Evolutionary conservation across 2,113 vertebrate species (phyloP).

Genomic region (Opisthocomus hoazin): DNA sequence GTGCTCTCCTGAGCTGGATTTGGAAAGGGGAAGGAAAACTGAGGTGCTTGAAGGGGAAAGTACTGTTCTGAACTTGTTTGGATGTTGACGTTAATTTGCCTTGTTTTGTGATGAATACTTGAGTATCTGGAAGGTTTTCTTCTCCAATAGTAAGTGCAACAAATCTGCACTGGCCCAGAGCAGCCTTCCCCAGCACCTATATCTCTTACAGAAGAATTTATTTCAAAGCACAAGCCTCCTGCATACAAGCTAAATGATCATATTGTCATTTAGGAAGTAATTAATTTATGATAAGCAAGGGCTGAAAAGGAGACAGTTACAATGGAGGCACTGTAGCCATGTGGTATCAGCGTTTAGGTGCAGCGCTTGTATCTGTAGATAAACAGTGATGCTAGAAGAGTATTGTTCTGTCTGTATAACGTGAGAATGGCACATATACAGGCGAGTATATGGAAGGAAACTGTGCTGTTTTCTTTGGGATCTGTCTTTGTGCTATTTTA

Average conservation of each 20-base stretch:
- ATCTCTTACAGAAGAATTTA: neutral
- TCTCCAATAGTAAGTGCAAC: neutral
- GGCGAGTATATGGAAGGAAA: neutral
- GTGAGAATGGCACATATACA: neutral
- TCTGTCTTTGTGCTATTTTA: slow-evolving; percentile 18
- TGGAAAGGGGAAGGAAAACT: neutral
- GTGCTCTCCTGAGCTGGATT: fast-evolving
- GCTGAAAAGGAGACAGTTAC: neutral
- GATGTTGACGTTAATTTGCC: neutral
- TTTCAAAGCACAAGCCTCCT: neutral
- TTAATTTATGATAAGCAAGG: neutral
- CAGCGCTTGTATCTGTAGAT: neutral
- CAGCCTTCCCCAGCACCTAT: neutral
- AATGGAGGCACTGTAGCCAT: neutral
- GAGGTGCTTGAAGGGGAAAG: neutral
- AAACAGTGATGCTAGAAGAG: neutral
- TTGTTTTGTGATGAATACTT: neutral
- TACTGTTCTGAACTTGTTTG: neutral
- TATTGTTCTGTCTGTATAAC: neutral
- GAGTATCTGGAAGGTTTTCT: neutral
- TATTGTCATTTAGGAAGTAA: neutral
- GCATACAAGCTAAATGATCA: neutral
- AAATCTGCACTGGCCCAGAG: neutral
- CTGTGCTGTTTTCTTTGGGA: neutral
- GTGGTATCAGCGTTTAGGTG: neutral